Base-by-base conservation (phyloP, 1,140 invertebrate genomes). In the Euura lappo region DNA sequence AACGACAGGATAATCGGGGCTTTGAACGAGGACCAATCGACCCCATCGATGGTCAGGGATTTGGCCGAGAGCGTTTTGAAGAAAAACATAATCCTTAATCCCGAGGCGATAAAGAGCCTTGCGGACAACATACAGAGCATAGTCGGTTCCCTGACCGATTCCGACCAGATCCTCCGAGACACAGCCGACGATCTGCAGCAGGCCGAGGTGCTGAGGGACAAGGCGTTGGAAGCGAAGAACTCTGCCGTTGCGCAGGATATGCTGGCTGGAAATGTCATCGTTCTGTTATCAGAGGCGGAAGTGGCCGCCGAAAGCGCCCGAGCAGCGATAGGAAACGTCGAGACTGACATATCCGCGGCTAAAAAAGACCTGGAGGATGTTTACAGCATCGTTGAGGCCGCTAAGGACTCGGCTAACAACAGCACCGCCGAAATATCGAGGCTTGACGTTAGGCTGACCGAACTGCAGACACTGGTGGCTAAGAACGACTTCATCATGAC, bases 141-240 rank as follows among this genome's bases (percentile, higher is more conserved):
- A 4, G 93, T 97, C 42, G 90, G 91, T 8, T 92, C 92, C 45
- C 86, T 97, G 11, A 95, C 94, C 70, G 92, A 97, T 83, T 96
- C 97, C 79, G 94, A 97, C 82, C 88, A 90, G 73, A 97, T 97
- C 79, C 92, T 98, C 71, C 89, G 89, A 65, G 95, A 93, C 72
- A 97, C 96, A 2, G 90, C 91, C 75, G 91, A 91, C 64, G 93
- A 96, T 86, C 86, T 97, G 72, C 87, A 88, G 65, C 86, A 86
- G 77, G 95, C 96, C 2, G 92, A 95, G 79, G 78, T 86, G 10
- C 87, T 97, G 0, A 96, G 96, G 82, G 86, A 90, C 75, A 89
- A 90, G 79, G 95, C 95, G n/a, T 93, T 94, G 78, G 80, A 86
- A 67, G 93, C 95, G 13, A 95, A 94, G 91, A 93, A 91, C 89